Conservation (phyloP, 2,113 vertebrate species). For the Aegypius monachus region DNA sequence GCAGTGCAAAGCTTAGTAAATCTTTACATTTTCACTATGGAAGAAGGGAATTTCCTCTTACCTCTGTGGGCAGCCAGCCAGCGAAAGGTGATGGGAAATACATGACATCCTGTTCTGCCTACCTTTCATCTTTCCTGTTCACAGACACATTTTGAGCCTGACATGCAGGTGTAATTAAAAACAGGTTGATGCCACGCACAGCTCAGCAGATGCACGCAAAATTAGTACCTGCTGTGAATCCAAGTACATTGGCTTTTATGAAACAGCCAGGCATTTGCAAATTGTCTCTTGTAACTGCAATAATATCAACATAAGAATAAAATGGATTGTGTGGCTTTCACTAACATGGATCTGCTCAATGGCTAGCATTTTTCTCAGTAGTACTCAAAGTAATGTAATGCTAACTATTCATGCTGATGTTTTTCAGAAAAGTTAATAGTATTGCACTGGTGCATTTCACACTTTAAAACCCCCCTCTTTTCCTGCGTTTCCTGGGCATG, state of each 20-base stretch:
- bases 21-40: constrained; percentile 39
- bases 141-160: constrained; percentile 26
- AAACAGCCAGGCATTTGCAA: constrained; percentile 39
- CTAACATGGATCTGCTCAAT: neutral
- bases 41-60: constrained; percentile 53
- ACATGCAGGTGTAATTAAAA: constrained; percentile 63
- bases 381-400: neutral
- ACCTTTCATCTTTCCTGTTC: constrained; percentile 50
- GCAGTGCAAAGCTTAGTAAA: constrained; percentile 36
- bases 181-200: constrained; percentile 41
- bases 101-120: constrained; percentile 43
- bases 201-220: constrained; percentile 39
- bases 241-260: constrained; percentile 3
- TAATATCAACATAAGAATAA: neutral
- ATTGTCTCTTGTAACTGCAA: constrained; percentile 16
- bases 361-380: neutral
- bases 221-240: constrained; percentile 55
- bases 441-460: neutral
- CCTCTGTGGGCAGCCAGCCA: constrained; percentile 40
- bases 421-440: neutral
- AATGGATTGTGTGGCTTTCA: neutral
- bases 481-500: neutral
- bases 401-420: neutral
- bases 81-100: constrained; percentile 62
- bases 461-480: neutral